Base-by-base conservation (phyloP, 2,113 vertebrate species). In the Paradoxurus hermaphroditus region DNA sequence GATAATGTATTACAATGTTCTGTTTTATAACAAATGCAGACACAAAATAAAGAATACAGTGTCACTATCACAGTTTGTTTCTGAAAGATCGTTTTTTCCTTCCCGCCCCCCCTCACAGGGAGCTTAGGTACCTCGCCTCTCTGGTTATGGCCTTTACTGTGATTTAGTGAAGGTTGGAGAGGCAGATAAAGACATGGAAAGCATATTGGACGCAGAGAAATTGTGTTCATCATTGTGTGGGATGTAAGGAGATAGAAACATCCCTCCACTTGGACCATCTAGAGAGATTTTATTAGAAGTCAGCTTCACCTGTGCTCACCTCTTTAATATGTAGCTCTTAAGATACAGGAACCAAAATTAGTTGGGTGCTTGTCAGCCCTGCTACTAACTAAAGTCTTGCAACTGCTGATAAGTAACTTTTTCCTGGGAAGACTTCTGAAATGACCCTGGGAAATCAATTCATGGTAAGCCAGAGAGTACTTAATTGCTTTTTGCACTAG, bases 31-130 rank as follows among this genome's bases (percentile, higher is more conserved):
- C 70, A 53, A 90, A 41, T 39, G 5, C 34, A 90, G 44, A 62
- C 31, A 86, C 34, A 96, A 93, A 93, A 97, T 93, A 89, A 95
- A 96, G 29, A 62, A 73, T 75, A 36, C 7, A 68, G 41, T 86
- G 34, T 29, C 2, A n/a, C 6, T 53, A 65, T 79, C 46, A 75
- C 44, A 96, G 70, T 86, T 88, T 86, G 49, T 63, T 91, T 77
- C 65, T 70, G 63, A 93, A 81, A n/a, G 7, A 93, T 92, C 16
- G 36, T 91, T 93, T 89, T 96, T 31, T 78, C 46, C 14, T 93
- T 88, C 94, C 16, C 78, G 46, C 21, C 29, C 34, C 29, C 67
- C 65, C 53, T 72, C 90, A 68, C 10, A 63, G 41, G 53, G 27
- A 44, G 41, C 29, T 91, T 75, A 81, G 25, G 5, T 56, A 39